Evolutionary conservation across 2,888 invertebrate species (phyloP).

Genomic region (Myopa tessellatipennis): DNA sequence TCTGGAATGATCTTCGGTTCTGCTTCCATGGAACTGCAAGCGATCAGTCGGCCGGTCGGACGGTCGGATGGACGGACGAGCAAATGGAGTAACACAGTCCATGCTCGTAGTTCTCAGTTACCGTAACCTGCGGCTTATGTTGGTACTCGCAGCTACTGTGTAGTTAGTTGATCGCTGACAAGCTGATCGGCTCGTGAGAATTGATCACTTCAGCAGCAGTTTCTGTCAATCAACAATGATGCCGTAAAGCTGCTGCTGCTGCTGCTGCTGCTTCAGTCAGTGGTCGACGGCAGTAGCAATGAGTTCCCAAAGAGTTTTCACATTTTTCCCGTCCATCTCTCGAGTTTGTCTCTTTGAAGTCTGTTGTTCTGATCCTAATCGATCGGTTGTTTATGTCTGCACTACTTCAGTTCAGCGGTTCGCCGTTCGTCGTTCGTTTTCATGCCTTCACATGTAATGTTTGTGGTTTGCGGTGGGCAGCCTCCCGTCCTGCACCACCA

Average conservation of each 20-base stretch:
- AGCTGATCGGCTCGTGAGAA: slow-evolving; percentile 38
- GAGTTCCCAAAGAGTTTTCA: neutral
- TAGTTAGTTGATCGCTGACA: slow-evolving; percentile 19
- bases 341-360: slow-evolving; percentile 22
- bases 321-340: neutral
- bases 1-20: neutral
- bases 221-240: slow-evolving; percentile 21
- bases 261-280: neutral
- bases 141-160: slow-evolving; percentile 14
- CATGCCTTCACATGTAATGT: neutral
- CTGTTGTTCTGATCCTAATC: slow-evolving; percentile 35
- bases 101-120: slow-evolving; percentile 6
- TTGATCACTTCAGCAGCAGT: slow-evolving; percentile 24
- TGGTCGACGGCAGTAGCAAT: neutral
- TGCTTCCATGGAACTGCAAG: slow-evolving; percentile 5
- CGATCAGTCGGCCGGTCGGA: neutral
- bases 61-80: neutral
- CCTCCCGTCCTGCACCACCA: neutral
- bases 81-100: slow-evolving; percentile 4
- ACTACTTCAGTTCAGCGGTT: neutral
- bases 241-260: neutral
- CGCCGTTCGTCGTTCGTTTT: neutral
- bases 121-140: neutral
- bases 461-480: neutral
- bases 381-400: slow-evolving; percentile 30